phyloP scores from a whole-genome alignment of 2,888 invertebrate genomes.

The Eilema griseolum region DNA sequence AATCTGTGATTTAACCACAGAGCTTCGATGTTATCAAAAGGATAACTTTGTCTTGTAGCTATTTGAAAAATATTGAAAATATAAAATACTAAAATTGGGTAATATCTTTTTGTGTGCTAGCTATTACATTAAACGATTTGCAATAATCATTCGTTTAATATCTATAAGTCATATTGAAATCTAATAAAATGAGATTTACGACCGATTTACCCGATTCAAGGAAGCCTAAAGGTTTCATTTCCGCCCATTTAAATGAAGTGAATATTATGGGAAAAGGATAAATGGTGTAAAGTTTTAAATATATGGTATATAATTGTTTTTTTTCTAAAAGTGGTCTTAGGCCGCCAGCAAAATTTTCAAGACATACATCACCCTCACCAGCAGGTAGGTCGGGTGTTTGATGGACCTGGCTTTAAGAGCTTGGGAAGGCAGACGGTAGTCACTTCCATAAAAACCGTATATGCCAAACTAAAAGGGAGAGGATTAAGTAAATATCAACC shows the following conservation, averaged over 20 bases:
- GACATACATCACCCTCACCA: too few species aligned
- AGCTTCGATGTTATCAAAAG: too few species aligned
- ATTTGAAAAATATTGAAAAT: slow-evolving; percentile 1
- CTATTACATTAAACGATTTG: slow-evolving; percentile 28
- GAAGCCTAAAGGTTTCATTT: slow-evolving; percentile 55
- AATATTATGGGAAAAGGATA: slow-evolving; percentile 38
- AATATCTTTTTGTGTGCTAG: slow-evolving; percentile 9
- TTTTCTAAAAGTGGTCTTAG: too few species aligned
- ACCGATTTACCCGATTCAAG: slow-evolving; percentile 44
- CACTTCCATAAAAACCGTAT: too few species aligned
- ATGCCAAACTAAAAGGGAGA: too few species aligned
- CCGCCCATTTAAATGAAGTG: slow-evolving; percentile 52
- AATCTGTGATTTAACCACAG: too few species aligned
- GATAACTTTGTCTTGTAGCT: not conserved
- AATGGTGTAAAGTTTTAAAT: slow-evolving; percentile 34
- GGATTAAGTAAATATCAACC: too few species aligned
- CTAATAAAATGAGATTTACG: slow-evolving; percentile 56
- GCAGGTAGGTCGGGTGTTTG: too few species aligned
- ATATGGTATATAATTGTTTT: not conserved
- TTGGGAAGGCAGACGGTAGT: too few species aligned
- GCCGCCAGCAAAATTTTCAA: too few species aligned
- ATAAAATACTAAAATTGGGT: slow-evolving; percentile 11
- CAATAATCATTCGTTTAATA: slow-evolving; percentile 34
- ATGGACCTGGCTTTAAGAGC: too few species aligned
- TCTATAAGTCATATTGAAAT: slow-evolving; percentile 44